phyloP scores from a whole-genome alignment of 2,113 vertebrate species.

The Archocentrus centrarchus region DNA sequence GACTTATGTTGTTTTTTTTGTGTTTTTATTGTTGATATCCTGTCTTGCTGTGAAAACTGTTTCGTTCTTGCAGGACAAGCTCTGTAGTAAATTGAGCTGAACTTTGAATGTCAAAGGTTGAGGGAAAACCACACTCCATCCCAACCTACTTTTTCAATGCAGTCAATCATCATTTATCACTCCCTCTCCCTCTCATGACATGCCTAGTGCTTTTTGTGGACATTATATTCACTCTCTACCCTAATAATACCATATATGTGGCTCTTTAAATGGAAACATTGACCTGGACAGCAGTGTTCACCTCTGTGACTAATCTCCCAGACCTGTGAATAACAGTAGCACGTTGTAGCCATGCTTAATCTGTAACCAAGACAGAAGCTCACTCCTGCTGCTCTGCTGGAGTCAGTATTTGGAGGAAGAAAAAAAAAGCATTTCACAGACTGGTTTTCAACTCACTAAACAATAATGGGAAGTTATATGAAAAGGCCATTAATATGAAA shows the following conservation, averaged over 20 bases:
- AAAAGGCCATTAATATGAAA: conserved; percentile 23
- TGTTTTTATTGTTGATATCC: conserved; percentile 20
- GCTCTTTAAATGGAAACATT: conserved; percentile 14
- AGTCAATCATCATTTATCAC: conserved; percentile 17
- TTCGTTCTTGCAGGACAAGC: conserved; percentile 10
- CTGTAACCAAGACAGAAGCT: conserved; percentile 41
- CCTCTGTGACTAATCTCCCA: conserved; percentile 54
- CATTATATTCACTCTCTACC: neutral
- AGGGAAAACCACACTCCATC: neutral
- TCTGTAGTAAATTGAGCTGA: conserved; percentile 2
- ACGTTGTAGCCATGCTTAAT: conserved; percentile 32
- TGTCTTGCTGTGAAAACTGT: neutral
- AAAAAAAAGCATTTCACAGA: conserved; percentile 18
- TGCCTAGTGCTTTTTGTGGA: neutral
- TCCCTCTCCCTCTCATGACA: neutral
- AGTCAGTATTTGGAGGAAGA: neutral
- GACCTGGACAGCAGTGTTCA: conserved; percentile 8
- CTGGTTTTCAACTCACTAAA: conserved; percentile 23
- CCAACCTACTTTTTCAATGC: neutral
- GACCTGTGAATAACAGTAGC: conserved; percentile 34
- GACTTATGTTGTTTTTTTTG: neutral
- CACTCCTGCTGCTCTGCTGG: conserved; percentile 19
- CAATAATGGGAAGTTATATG: conserved; percentile 35
- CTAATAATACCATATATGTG: neutral
- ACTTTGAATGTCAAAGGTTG: conserved; percentile 14